Evolutionary conservation across 2,797 vertebrate species (phyloP).

Genomic region (Sorex maritimensis): DNA sequence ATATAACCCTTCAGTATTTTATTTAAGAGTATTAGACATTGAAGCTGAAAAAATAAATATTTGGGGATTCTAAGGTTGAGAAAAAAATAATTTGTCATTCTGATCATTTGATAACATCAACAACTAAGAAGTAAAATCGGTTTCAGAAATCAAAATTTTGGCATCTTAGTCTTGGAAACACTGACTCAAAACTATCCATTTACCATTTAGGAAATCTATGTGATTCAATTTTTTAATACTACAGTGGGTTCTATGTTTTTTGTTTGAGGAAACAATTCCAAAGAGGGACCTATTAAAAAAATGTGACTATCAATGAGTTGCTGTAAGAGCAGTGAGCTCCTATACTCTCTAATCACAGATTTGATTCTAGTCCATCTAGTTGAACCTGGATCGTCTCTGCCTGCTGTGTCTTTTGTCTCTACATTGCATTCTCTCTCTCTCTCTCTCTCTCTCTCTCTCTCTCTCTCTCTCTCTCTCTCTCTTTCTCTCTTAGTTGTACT

Average conservation of each 20-base stretch:
- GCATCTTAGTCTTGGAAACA: conserved; percentile 32
- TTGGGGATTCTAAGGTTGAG: neutral
- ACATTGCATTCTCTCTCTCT: too few species aligned
- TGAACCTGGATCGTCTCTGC: neutral
- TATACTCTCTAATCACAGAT: neutral
- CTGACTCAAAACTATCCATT: neutral
- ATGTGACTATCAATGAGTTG: neutral
- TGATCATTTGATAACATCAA: conserved; percentile 6
- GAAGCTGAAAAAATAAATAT: neutral
- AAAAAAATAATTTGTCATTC: conserved; percentile 19
- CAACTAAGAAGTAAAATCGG: conserved; percentile 36
- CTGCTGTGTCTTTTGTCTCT: neutral
- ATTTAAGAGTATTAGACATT: conserved; percentile 22
- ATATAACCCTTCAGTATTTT: conserved; percentile 40
- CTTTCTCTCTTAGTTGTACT: neutral
- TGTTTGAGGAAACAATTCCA: neutral
- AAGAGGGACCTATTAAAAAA: conserved; percentile 30
- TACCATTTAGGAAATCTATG: neutral
- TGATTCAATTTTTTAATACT: neutral
- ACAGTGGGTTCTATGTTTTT: neutral
- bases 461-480: too few species aligned
- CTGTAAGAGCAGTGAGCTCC: neutral
- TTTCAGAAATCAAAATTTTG: neutral
- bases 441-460: neutral
- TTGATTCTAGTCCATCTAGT: neutral